Conservation (phyloP, 2,888 invertebrate species). For the Strigamia crassipes region DNA sequence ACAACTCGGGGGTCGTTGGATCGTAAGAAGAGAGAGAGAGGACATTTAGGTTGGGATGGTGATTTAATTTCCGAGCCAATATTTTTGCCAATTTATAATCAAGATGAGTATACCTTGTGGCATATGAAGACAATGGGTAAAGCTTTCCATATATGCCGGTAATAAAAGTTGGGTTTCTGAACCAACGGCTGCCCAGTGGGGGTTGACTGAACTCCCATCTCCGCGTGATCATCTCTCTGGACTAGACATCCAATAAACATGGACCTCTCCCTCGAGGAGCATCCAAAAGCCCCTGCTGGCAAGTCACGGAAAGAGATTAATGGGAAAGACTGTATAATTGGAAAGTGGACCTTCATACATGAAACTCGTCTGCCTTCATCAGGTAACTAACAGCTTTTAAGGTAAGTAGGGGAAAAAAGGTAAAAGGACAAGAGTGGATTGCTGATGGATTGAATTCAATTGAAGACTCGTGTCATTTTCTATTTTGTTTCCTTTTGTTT, state of each 20-base stretch:
- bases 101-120: constrained; percentile 24
- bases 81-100: constrained; percentile 30
- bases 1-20: constrained; percentile 26
- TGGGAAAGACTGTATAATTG: constrained; percentile 22
- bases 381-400: constrained; percentile 23
- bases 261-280: constrained; percentile 32
- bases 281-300: constrained; percentile 32
- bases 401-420: neutral
- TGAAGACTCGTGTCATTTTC: neutral
- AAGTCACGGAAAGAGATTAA: constrained; percentile 35
- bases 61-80: constrained; percentile 12
- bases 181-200: constrained; percentile 19
- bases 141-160: constrained; percentile 12
- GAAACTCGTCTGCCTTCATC: constrained; percentile 1
- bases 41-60: neutral
- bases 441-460: too few species aligned
- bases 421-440: neutral
- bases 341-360: constrained; percentile 34
- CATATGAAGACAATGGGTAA: neutral
- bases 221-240: constrained; percentile 27
- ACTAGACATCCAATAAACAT: constrained; percentile 35
- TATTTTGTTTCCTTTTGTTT: neutral
- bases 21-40: constrained; percentile 14
- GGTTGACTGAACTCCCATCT: constrained; percentile 26
- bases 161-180: constrained; percentile 7